Conservation (phyloP, 2,113 vertebrate genomes). For the Ardeotis arabs region DNA sequence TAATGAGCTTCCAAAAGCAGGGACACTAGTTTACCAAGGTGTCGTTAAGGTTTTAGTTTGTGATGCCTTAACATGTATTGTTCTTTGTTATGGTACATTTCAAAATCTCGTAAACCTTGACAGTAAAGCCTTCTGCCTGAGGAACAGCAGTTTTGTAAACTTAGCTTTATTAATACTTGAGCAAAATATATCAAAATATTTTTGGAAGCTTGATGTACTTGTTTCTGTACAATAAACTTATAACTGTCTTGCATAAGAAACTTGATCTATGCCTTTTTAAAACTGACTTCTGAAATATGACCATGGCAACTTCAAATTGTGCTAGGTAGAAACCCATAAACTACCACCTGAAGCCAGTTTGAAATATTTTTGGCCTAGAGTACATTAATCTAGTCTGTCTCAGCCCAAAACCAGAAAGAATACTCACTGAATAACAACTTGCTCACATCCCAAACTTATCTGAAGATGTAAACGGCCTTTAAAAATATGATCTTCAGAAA, state of each 20-base stretch:
- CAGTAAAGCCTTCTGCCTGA: background rate
- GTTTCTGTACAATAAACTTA: constrained; percentile 63
- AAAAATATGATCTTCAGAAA: background rate
- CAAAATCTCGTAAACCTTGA: background rate
- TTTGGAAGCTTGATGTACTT: constrained; percentile 27
- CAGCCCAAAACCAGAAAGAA: background rate
- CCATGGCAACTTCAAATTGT: background rate
- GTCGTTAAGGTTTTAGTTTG: background rate
- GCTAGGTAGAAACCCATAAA: background rate
- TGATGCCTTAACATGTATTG: background rate
- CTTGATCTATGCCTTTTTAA: background rate
- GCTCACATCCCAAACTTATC: background rate
- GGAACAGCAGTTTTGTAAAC: constrained; percentile 30
- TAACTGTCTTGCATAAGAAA: constrained; percentile 18
- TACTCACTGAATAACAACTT: background rate
- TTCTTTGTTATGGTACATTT: constrained; percentile 46
- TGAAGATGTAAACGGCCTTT: background rate
- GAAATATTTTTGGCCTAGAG: background rate
- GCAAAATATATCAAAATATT: constrained; percentile 13
- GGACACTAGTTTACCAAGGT: background rate
- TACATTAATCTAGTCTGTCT: background rate
- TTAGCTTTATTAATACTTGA: background rate
- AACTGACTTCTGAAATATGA: background rate
- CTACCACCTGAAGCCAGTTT: background rate
- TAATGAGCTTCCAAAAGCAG: background rate